phyloP scores from a whole-genome alignment of 2,888 invertebrate species.

The Xanthia togata region DNA sequence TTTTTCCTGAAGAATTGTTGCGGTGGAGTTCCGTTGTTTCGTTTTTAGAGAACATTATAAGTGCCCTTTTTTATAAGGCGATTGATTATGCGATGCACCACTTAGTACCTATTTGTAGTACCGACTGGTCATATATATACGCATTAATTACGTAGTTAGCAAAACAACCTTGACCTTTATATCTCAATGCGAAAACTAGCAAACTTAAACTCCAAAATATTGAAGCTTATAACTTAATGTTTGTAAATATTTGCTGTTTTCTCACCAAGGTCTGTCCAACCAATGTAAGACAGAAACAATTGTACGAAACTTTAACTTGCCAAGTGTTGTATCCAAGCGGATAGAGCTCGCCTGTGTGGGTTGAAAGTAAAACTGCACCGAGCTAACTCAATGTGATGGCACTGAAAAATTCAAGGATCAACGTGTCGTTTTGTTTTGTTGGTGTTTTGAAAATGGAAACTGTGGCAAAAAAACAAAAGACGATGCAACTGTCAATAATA shows the following conservation, averaged over 20 bases:
- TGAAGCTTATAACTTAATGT: background rate
- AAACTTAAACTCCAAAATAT: too few species aligned
- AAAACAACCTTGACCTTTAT: too few species aligned
- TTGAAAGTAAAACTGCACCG: conserved; percentile 11
- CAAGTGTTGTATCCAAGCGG: conserved; percentile 20
- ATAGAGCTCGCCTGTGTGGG: conserved; percentile 4
- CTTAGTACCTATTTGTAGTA: too few species aligned
- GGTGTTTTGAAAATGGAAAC: background rate
- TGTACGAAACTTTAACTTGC: conserved; percentile 20
- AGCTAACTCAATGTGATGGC: conserved; percentile 25
- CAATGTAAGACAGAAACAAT: conserved; percentile 31
- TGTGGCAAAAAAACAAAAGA: background rate
- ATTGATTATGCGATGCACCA: too few species aligned
- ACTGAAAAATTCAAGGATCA: conserved; percentile 23
- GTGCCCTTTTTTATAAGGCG: too few species aligned
- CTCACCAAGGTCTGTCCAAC: background rate
- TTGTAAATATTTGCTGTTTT: conserved; percentile 15
- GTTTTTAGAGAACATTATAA: background rate
- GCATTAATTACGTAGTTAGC: too few species aligned
- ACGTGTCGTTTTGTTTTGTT: background rate
- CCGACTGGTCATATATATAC: too few species aligned
- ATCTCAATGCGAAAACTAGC: too few species aligned
- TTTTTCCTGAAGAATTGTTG: too few species aligned
- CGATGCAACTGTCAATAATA: background rate
- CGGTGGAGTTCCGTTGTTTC: background rate